Evolutionary conservation across 2,888 invertebrate genomes (phyloP), one percentile per base, ranked within the genome.

Genomic region (Noctua pronuba): DNA sequence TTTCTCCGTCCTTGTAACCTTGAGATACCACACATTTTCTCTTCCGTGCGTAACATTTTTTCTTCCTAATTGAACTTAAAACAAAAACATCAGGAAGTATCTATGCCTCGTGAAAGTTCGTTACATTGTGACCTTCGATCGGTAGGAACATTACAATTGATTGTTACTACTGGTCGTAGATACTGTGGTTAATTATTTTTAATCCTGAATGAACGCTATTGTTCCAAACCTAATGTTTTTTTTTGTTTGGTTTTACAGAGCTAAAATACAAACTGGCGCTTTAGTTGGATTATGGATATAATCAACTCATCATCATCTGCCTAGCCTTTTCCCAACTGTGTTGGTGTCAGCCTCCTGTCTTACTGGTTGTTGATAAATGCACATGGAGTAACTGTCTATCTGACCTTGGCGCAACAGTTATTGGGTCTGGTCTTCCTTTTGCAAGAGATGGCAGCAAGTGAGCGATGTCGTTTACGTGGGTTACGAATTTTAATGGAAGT

Each of bases 31-130:
- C 70, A 60, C n/a, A 67, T n/a, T 85, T 75, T 78, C 75, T 70
- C 16, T 24, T 7, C 62, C 60, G 38, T 81, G 83, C 75, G 75
- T 76, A 82, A 35, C 6, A 24, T 64, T 75, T 82, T 87, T 89
- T 58, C 58, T 65, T 84, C 55, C 35, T 60, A 73, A 68, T 79
- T 79, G 77, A 83, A 83, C 46, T 88, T 78, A 77, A 82, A 88
- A 88, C 91, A 92, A 91, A 88, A 89, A 90, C 69, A 79, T 85
- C 72, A 88, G 92, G 92, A 92, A 92, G 89, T 90, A 7, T 62
- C 49, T 41, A 65, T 65, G 67, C 18, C 41, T 65, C 78, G 91
- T 87, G 91, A 92, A 92, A 91, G 92, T 89, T 76, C 65, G 79
- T 84, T 89, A 79, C 31, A 67, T 44, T 73, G 73, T 73, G 88